phyloP scores from a whole-genome alignment of 2,888 invertebrate species.

The Trissoscelio sp. region DNA sequence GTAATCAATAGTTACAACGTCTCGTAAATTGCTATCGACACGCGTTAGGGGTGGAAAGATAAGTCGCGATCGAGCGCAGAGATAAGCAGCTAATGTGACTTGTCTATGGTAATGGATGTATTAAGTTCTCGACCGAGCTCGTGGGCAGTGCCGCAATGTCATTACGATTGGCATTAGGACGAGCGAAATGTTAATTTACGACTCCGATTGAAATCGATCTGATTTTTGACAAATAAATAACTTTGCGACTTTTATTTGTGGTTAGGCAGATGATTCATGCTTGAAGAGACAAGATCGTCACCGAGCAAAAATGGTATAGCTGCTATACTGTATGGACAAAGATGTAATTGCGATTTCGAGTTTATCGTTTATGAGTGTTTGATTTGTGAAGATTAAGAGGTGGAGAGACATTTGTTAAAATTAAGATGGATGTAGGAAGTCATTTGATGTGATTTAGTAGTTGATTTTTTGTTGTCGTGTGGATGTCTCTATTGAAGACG shows the following conservation, averaged over 20 bases:
- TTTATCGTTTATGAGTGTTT: constrained; percentile 25
- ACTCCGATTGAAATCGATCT: constrained; percentile 47
- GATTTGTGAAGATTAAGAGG: constrained; percentile 29
- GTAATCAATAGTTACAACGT: constrained; percentile 60
- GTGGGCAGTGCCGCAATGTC: constrained; percentile 4
- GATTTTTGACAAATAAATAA: constrained; percentile 33
- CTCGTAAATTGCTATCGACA: constrained; percentile 62
- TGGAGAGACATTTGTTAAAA: background rate
- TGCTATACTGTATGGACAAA: background rate
- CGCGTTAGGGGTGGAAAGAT: constrained; percentile 61
- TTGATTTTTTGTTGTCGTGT: constrained; percentile 4
- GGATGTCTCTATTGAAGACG: constrained; percentile 9
- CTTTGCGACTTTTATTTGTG: constrained; percentile 21
- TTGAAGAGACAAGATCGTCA: constrained; percentile 4
- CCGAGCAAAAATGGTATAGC: background rate
- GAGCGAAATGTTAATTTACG: constrained; percentile 41
- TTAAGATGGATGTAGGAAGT: constrained; percentile 34
- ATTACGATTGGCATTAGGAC: constrained; percentile 21
- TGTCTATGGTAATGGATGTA: constrained; percentile 61
- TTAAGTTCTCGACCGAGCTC: constrained; percentile 46
- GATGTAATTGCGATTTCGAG: constrained; percentile 4
- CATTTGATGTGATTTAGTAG: constrained; percentile 23
- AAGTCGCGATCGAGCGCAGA: constrained; percentile 49
- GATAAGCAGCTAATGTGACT: constrained; percentile 62
- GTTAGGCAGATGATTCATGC: constrained; percentile 15